A percentile compares a stretch with the other conserved stretches of the same genome.
Conservation (phyloP, 2,888 invertebrate genomes). For the Trissolcus brochymenae region DNA sequence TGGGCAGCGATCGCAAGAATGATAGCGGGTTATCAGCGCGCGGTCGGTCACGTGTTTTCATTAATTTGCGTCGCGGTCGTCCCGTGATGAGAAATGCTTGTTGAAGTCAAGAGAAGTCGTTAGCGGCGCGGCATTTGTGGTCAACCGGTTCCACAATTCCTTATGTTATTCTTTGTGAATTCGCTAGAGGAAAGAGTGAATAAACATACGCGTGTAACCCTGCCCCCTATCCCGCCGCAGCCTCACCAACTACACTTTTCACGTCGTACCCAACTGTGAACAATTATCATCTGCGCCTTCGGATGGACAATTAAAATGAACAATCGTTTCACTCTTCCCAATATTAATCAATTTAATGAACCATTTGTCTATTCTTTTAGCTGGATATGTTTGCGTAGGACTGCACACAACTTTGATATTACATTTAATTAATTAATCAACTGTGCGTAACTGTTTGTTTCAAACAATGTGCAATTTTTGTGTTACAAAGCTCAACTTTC, state of each 20-base stretch:
- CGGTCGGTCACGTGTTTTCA: slow-evolving; percentile 71
- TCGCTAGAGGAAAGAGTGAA: slow-evolving; percentile 67
- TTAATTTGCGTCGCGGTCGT: slow-evolving; percentile 72
- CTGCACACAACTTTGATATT: not conserved
- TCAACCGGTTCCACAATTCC: slow-evolving; percentile 69
- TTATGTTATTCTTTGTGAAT: slow-evolving; percentile 72
- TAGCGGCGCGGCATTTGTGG: slow-evolving; percentile 67
- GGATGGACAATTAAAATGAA: slow-evolving; percentile 1
- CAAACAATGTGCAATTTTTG: no score
- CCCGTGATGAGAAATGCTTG: slow-evolving; percentile 69
- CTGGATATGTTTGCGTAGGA: not conserved
- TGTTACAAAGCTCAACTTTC: no score
- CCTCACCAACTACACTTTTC: slow-evolving; percentile 62
- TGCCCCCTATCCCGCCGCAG: slow-evolving; percentile 49
- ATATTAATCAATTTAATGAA: slow-evolving; percentile 5
- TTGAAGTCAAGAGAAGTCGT: slow-evolving; percentile 67
- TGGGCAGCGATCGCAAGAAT: slow-evolving; percentile 54
- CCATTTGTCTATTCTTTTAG: slow-evolving; percentile 1
- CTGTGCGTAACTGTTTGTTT: no score
- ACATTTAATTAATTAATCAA: slow-evolving; percentile 1
- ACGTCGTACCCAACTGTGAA: slow-evolving; percentile 60
- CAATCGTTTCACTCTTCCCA: slow-evolving; percentile 4
- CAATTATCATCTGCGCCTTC: slow-evolving; percentile 47
- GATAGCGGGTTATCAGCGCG: slow-evolving; percentile 71
- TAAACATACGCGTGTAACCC: slow-evolving; percentile 38